phyloP scores from a whole-genome alignment of 53 echinoderm and acorn worm species.

The Echinarachnius parma region DNA sequence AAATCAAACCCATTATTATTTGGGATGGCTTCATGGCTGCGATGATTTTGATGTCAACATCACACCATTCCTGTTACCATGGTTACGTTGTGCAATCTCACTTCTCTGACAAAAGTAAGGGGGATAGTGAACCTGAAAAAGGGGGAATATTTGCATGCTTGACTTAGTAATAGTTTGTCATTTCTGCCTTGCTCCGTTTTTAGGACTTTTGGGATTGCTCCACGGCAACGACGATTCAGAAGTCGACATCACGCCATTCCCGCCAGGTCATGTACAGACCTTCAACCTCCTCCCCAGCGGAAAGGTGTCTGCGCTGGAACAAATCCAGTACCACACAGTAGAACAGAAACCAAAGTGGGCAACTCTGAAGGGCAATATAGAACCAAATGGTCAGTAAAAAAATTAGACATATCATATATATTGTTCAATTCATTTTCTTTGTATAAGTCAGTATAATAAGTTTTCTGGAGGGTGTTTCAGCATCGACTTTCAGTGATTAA shows the following conservation, averaged over 20 bases:
- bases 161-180: too few relatives aligned
- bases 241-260: conserved; percentile 72
- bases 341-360: conserved; percentile 79
- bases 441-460: too few relatives aligned
- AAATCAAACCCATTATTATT: too few relatives aligned
- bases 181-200: not conserved
- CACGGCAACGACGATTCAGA: conserved; percentile 57
- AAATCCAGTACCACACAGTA: conserved; percentile 59
- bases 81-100: too few relatives aligned
- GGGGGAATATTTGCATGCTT: too few relatives aligned
- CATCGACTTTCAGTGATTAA: too few relatives aligned
- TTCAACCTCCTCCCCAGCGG: conserved; percentile 74
- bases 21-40: conserved; percentile 60
- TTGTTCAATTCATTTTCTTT: too few relatives aligned
- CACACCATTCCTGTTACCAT: too few relatives aligned
- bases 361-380: conserved; percentile 30
- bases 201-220: conserved; percentile 72
- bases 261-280: conserved; percentile 74
- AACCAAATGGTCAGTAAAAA: conserved; percentile 45
- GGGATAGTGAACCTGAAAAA: too few relatives aligned
- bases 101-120: too few relatives aligned
- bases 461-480: too few relatives aligned
- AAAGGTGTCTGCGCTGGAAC: conserved; percentile 67
- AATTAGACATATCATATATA: too few relatives aligned
- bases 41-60: conserved; percentile 55